These are phyloP conservation scores for Arvicanthis niloticus DNA, from an alignment of 2,113 vertebrate species.

Conservation along the genomic window DNA sequence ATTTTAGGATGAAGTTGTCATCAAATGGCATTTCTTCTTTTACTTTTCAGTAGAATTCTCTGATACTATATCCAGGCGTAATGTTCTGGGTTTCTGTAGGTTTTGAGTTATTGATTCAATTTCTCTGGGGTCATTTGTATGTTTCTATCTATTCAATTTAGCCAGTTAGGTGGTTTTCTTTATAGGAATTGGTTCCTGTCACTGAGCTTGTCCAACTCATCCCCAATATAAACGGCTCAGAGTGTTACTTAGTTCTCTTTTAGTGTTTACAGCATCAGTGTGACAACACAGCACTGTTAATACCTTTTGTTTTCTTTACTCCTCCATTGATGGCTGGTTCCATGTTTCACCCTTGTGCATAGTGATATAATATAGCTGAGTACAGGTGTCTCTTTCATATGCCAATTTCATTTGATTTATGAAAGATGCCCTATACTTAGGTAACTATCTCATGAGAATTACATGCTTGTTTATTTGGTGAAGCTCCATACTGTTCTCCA, in stretches of 20 bases:
- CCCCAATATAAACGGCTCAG: accelerated
- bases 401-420: neutral
- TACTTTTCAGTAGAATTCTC: neutral
- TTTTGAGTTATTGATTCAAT: neutral
- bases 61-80: neutral
- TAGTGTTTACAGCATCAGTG: neutral
- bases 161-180: neutral
- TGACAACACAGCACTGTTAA: neutral
- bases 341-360: neutral
- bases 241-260: neutral
- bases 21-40: neutral
- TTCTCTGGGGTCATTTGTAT: neutral
- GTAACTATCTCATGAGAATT: neutral
- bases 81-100: neutral
- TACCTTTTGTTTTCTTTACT: neutral
- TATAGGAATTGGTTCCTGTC: neutral
- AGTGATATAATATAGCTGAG: neutral
- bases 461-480: neutral
- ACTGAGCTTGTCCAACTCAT: neutral
- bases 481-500: neutral
- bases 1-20: neutral
- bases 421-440: neutral
- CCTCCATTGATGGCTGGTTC: neutral
- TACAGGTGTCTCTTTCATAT: neutral
- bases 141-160: neutral